Evolutionary conservation across 2,113 vertebrate species (phyloP).

Genomic region (Natator depressus): DNA sequence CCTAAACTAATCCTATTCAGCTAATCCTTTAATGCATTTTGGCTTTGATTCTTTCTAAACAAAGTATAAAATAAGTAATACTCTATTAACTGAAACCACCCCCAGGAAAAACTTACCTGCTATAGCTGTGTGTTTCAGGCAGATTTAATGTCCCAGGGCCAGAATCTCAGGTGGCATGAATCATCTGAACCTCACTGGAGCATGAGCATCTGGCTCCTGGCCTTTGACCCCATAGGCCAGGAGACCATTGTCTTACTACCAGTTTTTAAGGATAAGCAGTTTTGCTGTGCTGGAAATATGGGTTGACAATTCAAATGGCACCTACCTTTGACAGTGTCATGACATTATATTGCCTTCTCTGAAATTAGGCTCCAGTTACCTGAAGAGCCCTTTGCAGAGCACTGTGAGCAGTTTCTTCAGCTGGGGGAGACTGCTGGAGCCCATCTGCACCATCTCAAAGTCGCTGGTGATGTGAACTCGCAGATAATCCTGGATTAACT

Average conservation of each 20-base stretch:
- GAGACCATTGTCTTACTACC: not conserved
- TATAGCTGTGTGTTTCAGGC: not conserved
- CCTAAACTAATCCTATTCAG: slow-evolving; percentile 29
- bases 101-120: slow-evolving; percentile 17
- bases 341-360: not conserved
- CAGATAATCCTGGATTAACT: slow-evolving; percentile 92
- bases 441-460: slow-evolving; percentile 86
- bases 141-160: slow-evolving; percentile 3
- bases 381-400: slow-evolving; percentile 92
- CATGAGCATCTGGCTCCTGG: not conserved
- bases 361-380: slow-evolving; percentile 76
- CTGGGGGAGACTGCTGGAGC: slow-evolving; percentile 86
- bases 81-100: not conserved
- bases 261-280: not conserved
- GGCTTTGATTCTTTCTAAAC: slow-evolving; percentile 56
- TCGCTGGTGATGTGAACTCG: slow-evolving; percentile 84
- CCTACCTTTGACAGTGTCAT: not conserved
- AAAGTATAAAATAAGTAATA: slow-evolving; percentile 25
- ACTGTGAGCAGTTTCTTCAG: slow-evolving; percentile 87
- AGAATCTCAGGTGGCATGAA: not conserved
- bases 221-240: not conserved
- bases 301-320: rapidly evolving
- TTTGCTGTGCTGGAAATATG: not conserved
- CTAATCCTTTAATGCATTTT: slow-evolving; percentile 7
- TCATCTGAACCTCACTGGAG: not conserved